phyloP scores from a whole-genome alignment of 1,140 invertebrate species.

The Heliconius eleuchia region DNA sequence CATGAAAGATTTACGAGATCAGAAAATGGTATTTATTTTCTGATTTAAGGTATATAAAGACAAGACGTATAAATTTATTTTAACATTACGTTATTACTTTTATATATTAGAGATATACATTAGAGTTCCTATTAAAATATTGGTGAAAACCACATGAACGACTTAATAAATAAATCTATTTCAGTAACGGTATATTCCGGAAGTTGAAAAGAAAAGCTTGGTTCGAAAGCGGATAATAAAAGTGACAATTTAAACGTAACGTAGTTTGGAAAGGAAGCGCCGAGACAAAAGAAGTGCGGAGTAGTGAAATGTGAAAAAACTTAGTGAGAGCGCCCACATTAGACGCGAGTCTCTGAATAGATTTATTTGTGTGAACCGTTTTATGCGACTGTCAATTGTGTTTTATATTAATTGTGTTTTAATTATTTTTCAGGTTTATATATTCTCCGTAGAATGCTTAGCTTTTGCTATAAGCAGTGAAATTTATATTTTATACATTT shows the following conservation, averaged over 20 bases:
- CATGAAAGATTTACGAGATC: background rate
- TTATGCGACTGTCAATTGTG: background rate
- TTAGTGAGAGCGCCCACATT: constrained; percentile 29
- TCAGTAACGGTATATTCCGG: constrained; percentile 25
- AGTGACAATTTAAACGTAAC: constrained; percentile 69
- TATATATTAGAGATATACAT: too few relatives aligned
- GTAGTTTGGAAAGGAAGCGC: constrained; percentile 52
- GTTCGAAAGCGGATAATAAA: constrained; percentile 58
- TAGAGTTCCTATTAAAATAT: background rate
- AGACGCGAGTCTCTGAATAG: constrained; percentile 18
- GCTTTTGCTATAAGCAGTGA: too few relatives aligned
- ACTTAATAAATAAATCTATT: constrained; percentile 19
- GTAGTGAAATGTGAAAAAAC: constrained; percentile 42
- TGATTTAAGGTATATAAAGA: background rate
- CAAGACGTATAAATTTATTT: background rate
- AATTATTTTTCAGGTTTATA: background rate
- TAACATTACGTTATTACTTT: background rate
- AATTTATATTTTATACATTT: too few relatives aligned
- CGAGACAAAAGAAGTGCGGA: constrained; percentile 64
- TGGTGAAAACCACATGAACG: background rate
- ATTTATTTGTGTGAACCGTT: constrained; percentile 2
- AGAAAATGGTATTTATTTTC: background rate
- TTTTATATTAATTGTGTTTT: constrained; percentile 10
- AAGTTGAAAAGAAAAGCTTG: constrained; percentile 39
- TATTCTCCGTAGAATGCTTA: background rate